Evolutionary conservation across 2,888 invertebrate genomes (phyloP).

Genomic region (Endomychus coccineus): DNA sequence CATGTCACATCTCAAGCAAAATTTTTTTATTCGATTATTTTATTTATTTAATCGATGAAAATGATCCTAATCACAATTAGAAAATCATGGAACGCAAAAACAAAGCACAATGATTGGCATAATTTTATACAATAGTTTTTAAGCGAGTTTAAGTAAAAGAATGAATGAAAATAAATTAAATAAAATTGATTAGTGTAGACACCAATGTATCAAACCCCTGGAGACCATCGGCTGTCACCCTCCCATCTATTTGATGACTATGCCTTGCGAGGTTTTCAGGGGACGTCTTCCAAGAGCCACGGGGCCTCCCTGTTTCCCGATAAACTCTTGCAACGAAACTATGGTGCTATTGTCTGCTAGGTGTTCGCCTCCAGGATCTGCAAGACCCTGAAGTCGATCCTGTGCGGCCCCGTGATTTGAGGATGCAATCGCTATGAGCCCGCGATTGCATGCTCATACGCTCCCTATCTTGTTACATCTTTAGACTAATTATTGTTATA

Average conservation of each 20-base stretch:
- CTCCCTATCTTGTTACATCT: conserved; percentile 42
- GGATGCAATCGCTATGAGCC: conserved; percentile 37
- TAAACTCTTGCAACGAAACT: conserved; percentile 43
- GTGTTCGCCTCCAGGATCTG: conserved; percentile 20
- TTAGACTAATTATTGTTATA: conserved; percentile 38
- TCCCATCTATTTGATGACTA: conserved; percentile 1
- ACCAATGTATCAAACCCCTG: conserved; percentile 33
- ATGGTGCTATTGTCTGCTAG: conserved; percentile 44
- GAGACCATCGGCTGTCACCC: conserved; percentile 25
- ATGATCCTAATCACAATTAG: no score
- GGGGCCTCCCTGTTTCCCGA: conserved; percentile 34
- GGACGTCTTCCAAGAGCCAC: conserved; percentile 44
- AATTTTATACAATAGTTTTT: no score
- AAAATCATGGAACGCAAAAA: no score
- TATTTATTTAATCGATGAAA: no score
- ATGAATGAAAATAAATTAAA: no score
- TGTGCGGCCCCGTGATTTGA: conserved; percentile 27
- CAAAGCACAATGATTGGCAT: no score
- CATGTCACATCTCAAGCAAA: no score
- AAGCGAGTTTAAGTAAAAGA: no score
- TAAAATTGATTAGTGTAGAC: conserved; percentile 34
- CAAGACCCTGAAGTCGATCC: conserved; percentile 12
- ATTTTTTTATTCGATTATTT: no score
- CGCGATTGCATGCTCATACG: conserved; percentile 34
- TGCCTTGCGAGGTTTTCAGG: conserved; percentile 35